Conservation (phyloP, 2,113 vertebrate genomes). For the Scartelaos histophorus region DNA sequence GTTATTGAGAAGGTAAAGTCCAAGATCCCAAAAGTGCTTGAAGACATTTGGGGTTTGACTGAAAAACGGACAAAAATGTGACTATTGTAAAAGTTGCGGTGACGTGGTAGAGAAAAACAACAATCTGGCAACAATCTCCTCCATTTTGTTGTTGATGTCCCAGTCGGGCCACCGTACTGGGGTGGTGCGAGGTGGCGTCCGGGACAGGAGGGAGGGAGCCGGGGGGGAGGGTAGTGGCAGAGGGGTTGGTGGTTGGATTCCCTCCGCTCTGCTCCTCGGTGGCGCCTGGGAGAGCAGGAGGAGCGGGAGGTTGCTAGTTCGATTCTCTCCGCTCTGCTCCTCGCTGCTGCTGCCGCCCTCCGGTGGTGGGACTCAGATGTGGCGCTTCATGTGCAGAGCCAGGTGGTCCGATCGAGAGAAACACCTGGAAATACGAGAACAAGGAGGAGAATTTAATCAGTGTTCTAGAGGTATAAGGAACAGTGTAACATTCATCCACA, state of each 20-base stretch:
- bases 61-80: slow-evolving; percentile 58
- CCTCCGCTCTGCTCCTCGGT: no score
- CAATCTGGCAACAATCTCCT: slow-evolving; percentile 61
- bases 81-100: slow-evolving; percentile 48
- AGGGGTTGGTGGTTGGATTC: no score
- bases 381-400: slow-evolving; percentile 98
- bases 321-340: slow-evolving; percentile 40
- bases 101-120: slow-evolving; percentile 69
- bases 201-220: no score
- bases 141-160: slow-evolving; percentile 11
- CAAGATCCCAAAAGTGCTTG: slow-evolving; percentile 61
- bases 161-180: slow-evolving; percentile 13
- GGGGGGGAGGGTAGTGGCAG: no score
- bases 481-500: no score
- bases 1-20: slow-evolving; percentile 77
- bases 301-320: slow-evolving; percentile 47
- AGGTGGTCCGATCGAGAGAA: slow-evolving; percentile 98
- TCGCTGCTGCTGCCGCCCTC: slow-evolving; percentile 21
- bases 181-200: no score
- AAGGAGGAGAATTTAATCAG: slow-evolving; percentile 17
- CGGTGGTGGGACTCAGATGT: slow-evolving; percentile 81
- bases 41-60: slow-evolving; percentile 60
- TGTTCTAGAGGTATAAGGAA: no score
- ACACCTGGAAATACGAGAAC: slow-evolving; percentile 80
- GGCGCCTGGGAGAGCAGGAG: background rate